Conservation (phyloP, 2,888 invertebrate species). For the Caenorhabditis sp. region DNA sequence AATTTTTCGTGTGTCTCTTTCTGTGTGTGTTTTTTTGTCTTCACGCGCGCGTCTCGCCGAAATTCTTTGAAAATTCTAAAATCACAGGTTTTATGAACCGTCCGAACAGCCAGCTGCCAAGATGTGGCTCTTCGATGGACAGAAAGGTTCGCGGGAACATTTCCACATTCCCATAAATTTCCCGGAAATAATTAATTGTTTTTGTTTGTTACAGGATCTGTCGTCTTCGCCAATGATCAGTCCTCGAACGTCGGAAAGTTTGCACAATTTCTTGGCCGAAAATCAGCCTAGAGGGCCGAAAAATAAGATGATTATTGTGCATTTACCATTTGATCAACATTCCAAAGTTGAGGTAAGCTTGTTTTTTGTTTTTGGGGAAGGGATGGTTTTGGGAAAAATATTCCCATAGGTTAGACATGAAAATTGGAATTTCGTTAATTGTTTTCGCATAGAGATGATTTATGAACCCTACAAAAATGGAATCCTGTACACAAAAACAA, state of each 20-base stretch:
- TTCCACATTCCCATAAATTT: background rate
- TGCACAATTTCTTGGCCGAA: slow-evolving; percentile 33
- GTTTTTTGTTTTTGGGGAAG: too few species aligned
- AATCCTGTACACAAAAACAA: too few species aligned
- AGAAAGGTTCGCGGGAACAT: slow-evolving; percentile 19
- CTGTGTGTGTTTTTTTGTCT: background rate
- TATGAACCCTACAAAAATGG: too few species aligned
- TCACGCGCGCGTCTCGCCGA: background rate
- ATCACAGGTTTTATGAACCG: slow-evolving; percentile 14
- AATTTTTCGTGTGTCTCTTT: background rate
- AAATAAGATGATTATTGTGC: slow-evolving; percentile 60
- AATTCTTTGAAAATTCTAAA: too few species aligned
- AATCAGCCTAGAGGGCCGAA: slow-evolving; percentile 24
- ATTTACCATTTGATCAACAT: slow-evolving; percentile 70
- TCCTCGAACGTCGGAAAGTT: slow-evolving; percentile 39
- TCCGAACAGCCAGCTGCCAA: slow-evolving; percentile 21
- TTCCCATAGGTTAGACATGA: too few species aligned
- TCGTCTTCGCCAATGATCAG: slow-evolving; percentile 25
- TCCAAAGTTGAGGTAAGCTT: slow-evolving; percentile 61
- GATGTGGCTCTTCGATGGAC: slow-evolving; percentile 34
- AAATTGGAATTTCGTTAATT: too few species aligned
- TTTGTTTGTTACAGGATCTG: background rate
- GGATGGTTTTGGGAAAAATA: too few species aligned
- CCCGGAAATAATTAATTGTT: background rate
- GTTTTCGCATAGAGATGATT: too few species aligned